Evolutionary conservation across 2,797 vertebrate genomes (phyloP), one percentile per base, ranked within the genome.

Genomic region (Pseudochirops cupreus): DNA sequence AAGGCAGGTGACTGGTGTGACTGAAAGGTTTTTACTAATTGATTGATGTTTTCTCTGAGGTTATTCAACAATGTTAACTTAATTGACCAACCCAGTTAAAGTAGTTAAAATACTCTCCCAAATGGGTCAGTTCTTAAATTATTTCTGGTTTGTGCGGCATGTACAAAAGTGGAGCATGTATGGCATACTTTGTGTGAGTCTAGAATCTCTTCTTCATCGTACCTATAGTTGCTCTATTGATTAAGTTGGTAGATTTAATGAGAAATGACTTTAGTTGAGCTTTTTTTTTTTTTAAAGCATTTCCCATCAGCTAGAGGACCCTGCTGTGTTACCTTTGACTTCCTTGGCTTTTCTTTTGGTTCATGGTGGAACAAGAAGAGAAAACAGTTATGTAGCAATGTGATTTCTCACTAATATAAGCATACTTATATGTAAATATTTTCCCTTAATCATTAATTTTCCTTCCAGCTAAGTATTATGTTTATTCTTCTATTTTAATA

Each of bases 21-120:
- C 94, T 56, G 33, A 96, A 96, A 96, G 87, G 90, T 26, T 97
- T 94, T 67, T 90, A 95, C 50, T 90, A 56, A 26, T 94, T 94
- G 33, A 29, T 53, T 93, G 54, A 82, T 82, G n/a, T 24, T 96
- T 95, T 96, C 52, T 95, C 57, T 95, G 62, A 95, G 52, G 90
- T 90, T 91, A 89, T 95, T 82, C 94, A 74, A 93, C n/a, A 89
- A 50, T 92, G 90, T 52, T 82, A 18, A 62, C 95, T 91, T 55
- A 95, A 92, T 87, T 95, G 52, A 93, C 21, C 12, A 24, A 54
- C 74, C 56, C 3, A 82, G 39, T 94, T 59, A 52, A 50, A 74
- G 96, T 95, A 93, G 39, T 93, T 92, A n/a, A 53, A 92, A 92
- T 26, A 87, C 29, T 93, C 26, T 58, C 52, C 59, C 26, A 29